Evolutionary conservation across 2,113 vertebrate genomes (phyloP), one percentile per base, ranked within the genome.

Genomic region (Callospermophilus lateralis): DNA sequence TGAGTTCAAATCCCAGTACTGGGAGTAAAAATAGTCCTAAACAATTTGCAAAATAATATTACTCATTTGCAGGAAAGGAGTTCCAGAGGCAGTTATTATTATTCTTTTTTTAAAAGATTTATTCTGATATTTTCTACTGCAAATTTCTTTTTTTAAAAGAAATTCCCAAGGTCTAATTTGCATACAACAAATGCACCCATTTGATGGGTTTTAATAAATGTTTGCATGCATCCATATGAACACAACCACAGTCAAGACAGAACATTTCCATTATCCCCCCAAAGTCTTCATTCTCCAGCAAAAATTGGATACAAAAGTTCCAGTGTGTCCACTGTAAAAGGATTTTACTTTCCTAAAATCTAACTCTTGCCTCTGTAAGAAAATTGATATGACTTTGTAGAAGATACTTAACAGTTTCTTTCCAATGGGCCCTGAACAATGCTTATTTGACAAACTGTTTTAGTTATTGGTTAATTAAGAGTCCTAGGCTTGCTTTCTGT

Each of bases 191-290:
- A 70, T 30, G 24, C n/a, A 61, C 8, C 24, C 70, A 77, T 34
- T 89, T 93, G 6, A 19, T 76, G 48, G 48, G 10, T 67, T 92
- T 92, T 87, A 53, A 93, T 74, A 95, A 81, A 92, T 22, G 15
- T 68, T 83, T 95, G n/a, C 11, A 68, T 95, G n/a, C 11, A 68
- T 24, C 15, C 34, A 28, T 28, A 51, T 51, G 73, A 92, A 88
- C 16, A 70, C 8, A 2, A 70, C 34, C 34, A n/a, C 67, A n/a
- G n/a, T 70, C 67, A n/a, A 70, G 15, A 42, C 0, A 88, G 58
- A 55, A 4, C 58, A 37, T 73, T 65, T 45, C 68, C 45, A 81
- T 68, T 39, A 19, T 68, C 24, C 3, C 45, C 53, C 7, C 42
- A 68, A 42, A 68, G 83, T 81, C 48, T 92, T 68, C 48, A 83